Percentiles rank a stretch among this genome's conserved stretches.
Conservation (phyloP, 92 coral and sea anemone species). For the Porites lobata region DNA sequence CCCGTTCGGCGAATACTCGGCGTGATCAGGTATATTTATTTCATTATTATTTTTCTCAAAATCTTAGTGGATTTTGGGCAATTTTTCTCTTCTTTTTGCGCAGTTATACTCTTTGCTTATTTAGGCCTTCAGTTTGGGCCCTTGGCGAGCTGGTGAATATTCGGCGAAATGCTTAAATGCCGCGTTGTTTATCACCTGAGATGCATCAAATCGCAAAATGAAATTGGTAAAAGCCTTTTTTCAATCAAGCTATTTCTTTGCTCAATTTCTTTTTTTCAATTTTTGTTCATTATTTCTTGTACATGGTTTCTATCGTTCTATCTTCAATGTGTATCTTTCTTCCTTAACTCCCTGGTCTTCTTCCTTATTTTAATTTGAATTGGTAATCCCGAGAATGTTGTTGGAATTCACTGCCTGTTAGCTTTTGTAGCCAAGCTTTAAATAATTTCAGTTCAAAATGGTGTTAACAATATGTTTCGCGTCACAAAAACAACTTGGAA, state of each 20-base stretch:
- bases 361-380: background rate
- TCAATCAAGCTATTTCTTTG: background rate
- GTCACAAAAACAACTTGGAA: background rate
- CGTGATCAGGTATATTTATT: slow-evolving; percentile 66
- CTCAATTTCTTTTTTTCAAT: background rate
- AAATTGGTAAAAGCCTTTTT: background rate
- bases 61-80: background rate
- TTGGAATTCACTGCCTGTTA: background rate
- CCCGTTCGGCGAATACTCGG: slow-evolving; percentile 54
- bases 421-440: background rate
- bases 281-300: background rate
- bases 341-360: background rate
- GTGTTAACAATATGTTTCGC: background rate
- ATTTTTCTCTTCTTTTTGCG: no score
- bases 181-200: background rate
- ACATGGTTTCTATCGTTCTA: background rate
- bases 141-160: background rate
- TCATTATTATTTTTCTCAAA: background rate
- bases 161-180: background rate
- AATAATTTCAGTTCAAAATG: background rate
- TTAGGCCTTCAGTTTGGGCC: background rate
- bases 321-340: background rate
- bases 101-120: no score
- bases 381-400: background rate
- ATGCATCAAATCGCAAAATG: no score